phyloP scores from a whole-genome alignment of 2,113 vertebrate genomes.

The Sakesphorus luctuosus region DNA sequence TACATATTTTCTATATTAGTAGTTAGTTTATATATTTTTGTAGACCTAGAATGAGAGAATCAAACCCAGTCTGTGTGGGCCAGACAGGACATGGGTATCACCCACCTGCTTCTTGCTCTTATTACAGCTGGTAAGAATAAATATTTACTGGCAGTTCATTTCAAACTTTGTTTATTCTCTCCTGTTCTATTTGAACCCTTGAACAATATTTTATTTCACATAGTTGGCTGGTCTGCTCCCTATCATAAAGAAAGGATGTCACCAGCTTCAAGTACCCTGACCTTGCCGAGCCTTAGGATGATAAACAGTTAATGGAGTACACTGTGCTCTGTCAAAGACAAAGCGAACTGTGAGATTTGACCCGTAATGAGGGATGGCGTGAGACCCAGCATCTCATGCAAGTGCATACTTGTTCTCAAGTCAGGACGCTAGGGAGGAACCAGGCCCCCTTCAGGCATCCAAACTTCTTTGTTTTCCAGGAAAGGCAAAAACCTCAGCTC shows the following conservation, averaged over 20 bases:
- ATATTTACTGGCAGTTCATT: background rate
- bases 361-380: background rate
- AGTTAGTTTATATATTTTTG: background rate
- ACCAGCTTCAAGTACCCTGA: background rate
- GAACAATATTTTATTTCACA: background rate
- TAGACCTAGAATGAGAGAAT: background rate
- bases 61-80: background rate
- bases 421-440: background rate
- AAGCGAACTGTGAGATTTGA: background rate
- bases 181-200: background rate
- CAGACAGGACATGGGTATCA: background rate
- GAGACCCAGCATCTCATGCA: background rate
- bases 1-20: background rate
- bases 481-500: background rate
- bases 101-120: background rate
- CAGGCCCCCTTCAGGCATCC: background rate
- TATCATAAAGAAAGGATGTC: background rate
- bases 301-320: background rate
- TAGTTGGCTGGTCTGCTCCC: background rate
- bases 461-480: background rate
- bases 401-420: background rate
- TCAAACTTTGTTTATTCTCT: background rate
- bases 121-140: background rate
- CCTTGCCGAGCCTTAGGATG: background rate
- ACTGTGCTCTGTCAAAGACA: background rate